Evolutionary conservation across 2,113 vertebrate genomes (phyloP).

Genomic region (Porphyrio hochstetteri): DNA sequence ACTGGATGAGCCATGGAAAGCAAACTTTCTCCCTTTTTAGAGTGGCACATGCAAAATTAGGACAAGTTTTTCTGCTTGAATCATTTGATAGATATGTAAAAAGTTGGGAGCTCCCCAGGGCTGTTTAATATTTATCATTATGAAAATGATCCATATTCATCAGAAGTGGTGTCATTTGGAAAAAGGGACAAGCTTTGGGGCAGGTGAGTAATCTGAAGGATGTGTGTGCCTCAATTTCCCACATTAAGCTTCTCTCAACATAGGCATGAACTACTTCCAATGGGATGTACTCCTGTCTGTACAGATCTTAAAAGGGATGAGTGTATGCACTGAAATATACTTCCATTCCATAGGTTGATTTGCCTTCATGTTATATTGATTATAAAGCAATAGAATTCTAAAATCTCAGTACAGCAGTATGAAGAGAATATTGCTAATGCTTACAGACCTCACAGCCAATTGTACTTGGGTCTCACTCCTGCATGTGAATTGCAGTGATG

Average conservation of each 20-base stretch:
- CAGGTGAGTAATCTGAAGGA: background rate
- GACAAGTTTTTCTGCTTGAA: conserved; percentile 5
- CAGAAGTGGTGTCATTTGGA: background rate
- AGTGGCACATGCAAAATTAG: background rate
- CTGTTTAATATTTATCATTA: background rate
- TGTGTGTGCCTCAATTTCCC: background rate
- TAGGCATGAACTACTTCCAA: background rate
- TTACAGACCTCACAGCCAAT: background rate
- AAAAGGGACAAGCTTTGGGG: background rate
- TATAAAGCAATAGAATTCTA: conserved; percentile 9
- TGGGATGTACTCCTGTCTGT: background rate
- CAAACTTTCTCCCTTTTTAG: background rate
- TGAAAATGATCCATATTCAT: background rate
- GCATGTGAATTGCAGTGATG: background rate
- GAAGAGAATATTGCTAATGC: conserved; percentile 3
- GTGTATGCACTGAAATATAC: background rate
- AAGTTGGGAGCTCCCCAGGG: background rate
- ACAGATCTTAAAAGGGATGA: background rate
- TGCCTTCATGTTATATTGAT: background rate
- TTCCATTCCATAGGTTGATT: background rate
- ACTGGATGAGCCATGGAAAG: background rate
- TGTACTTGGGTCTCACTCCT: background rate
- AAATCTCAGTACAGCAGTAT: background rate
- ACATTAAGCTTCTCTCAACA: background rate
- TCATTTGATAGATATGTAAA: background rate